phyloP scores from a whole-genome alignment of 2,797 vertebrate genomes.

The Notoglanidium macrostoma region DNA sequence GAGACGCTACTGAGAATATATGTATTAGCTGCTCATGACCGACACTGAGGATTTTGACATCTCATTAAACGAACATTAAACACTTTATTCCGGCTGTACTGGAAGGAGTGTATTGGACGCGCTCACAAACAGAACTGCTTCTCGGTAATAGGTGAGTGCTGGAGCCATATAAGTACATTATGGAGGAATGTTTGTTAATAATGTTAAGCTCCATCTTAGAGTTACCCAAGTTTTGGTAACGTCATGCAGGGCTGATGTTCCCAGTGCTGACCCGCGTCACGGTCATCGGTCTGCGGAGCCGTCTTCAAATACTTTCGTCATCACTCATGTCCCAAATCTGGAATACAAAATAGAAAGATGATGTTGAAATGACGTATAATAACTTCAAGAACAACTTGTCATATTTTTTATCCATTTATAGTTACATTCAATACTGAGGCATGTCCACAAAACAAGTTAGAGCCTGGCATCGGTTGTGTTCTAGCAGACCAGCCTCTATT shows the following conservation, averaged over 20 bases:
- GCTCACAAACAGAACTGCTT: background rate
- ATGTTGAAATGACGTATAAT: background rate
- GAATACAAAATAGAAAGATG: background rate
- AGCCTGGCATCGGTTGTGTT: background rate
- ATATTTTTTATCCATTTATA: background rate
- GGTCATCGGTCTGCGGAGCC: background rate
- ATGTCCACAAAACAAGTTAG: background rate
- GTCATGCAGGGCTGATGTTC: background rate
- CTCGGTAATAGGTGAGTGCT: background rate
- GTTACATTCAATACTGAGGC: background rate
- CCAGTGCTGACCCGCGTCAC: background rate
- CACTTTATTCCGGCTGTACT: background rate
- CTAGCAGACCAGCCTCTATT: background rate
- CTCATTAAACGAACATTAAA: background rate
- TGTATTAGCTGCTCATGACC: background rate
- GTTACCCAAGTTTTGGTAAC: background rate
- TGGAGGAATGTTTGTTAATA: background rate
- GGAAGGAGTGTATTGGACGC: background rate
- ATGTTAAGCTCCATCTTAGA: background rate
- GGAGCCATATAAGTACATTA: background rate
- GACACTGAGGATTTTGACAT: background rate
- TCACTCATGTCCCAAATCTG: slow-evolving; percentile 99
- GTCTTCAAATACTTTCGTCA: slow-evolving; percentile 88
- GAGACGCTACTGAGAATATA: background rate
- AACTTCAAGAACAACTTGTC: background rate